phyloP scores from a whole-genome alignment of 1,140 invertebrate genomes.

The Saccostrea cuccullata region DNA sequence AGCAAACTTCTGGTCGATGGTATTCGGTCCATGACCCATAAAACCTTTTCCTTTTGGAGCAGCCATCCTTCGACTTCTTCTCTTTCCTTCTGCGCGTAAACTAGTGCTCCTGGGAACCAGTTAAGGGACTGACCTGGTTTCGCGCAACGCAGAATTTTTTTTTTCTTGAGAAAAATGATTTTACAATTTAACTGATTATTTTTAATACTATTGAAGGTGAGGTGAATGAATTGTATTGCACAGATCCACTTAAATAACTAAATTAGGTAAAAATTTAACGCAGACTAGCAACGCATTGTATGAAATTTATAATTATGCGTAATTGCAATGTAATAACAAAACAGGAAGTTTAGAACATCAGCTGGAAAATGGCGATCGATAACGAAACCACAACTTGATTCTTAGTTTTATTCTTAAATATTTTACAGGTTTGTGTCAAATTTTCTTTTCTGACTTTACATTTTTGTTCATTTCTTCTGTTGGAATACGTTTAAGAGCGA shows the following conservation, averaged over 20 bases:
- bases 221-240: too few species aligned
- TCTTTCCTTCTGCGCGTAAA: background rate
- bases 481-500: too few species aligned
- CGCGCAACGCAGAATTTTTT: too few species aligned
- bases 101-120: conserved; percentile 5
- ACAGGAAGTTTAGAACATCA: conserved; percentile 19
- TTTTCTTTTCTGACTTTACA: background rate
- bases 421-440: background rate
- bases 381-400: background rate
- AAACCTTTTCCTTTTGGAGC: conserved; percentile 40
- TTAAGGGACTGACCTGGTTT: background rate
- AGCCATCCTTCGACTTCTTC: background rate
- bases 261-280: background rate
- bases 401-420: background rate
- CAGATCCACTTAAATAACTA: background rate
- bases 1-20: conserved; percentile 38
- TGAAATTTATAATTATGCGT: background rate
- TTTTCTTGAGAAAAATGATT: too few species aligned
- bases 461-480: too few species aligned
- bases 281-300: background rate
- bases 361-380: conserved; percentile 33
- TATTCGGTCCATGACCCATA: conserved; percentile 40
- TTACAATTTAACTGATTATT: too few species aligned
- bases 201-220: too few species aligned
- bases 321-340: background rate